phyloP scores from a whole-genome alignment of 2,113 vertebrate genomes.

The Thunnus thynnus region DNA sequence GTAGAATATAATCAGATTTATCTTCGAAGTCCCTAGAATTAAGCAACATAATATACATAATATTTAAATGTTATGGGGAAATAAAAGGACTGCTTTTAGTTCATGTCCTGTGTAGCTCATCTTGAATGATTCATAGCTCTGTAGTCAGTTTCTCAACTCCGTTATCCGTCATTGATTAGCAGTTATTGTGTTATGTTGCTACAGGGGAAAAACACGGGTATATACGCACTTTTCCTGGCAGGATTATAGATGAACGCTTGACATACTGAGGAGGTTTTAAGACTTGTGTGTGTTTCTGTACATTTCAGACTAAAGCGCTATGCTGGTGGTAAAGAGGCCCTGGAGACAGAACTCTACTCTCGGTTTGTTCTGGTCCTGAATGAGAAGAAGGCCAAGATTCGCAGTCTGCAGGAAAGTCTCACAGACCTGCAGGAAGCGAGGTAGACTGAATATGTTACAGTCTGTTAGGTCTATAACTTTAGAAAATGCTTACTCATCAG shows the following conservation, averaged over 20 bases:
- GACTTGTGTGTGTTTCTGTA: conserved; percentile 6
- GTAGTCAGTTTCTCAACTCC: conserved; percentile 2
- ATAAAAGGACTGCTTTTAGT: too few species aligned
- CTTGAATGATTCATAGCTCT: not conserved
- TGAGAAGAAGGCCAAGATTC: conserved; percentile 94
- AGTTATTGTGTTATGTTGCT: not conserved
- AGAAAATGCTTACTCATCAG: too few species aligned
- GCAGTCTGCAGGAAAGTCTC: conserved; percentile 86
- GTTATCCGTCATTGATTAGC: conserved; percentile 21
- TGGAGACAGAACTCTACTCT: conserved; percentile 91
- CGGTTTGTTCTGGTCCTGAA: conserved; percentile 92
- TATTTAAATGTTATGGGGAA: too few species aligned
- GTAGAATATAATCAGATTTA: too few species aligned
- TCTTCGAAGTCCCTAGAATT: too few species aligned
- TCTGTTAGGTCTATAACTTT: too few species aligned
- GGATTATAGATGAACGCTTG: too few species aligned
- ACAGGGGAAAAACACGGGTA: too few species aligned
- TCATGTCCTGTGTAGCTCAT: not conserved
- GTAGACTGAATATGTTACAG: not conserved
- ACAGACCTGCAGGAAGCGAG: conserved; percentile 77
- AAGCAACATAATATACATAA: too few species aligned
- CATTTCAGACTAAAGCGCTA: conserved; percentile 87
- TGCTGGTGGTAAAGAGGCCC: conserved; percentile 85
- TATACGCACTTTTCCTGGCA: too few species aligned
- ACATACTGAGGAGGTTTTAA: not conserved